Evolutionary conservation across 2,113 vertebrate species (phyloP).

Genomic region (Eleginops maclovinus): DNA sequence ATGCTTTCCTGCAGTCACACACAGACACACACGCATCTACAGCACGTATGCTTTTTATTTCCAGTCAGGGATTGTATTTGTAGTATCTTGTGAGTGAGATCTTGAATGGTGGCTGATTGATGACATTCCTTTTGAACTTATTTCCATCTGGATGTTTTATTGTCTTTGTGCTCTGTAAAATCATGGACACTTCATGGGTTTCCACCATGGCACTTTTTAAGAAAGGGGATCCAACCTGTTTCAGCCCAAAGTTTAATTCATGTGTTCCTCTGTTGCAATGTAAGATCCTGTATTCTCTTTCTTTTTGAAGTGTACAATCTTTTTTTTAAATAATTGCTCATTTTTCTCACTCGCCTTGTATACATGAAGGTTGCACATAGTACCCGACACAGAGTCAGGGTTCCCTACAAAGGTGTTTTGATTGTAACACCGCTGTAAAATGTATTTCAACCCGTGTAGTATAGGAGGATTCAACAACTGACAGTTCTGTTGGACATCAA

Average conservation of each 20-base stretch:
- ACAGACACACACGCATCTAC: constrained; percentile 33
- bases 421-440: constrained; percentile 63
- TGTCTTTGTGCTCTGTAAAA: constrained; percentile 59
- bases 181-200: constrained; percentile 54
- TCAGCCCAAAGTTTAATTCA: constrained; percentile 62
- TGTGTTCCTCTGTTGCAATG: constrained; percentile 52
- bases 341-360: constrained; percentile 39
- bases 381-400: constrained; percentile 54
- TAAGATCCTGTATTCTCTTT: constrained; percentile 26
- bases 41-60: constrained; percentile 43
- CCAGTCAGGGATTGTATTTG: constrained; percentile 40
- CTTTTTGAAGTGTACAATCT: constrained; percentile 40
- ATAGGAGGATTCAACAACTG: constrained; percentile 44
- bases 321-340: constrained; percentile 34
- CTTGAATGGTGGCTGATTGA: constrained; percentile 44
- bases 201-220: constrained; percentile 64
- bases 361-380: constrained; percentile 68
- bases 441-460: constrained; percentile 53
- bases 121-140: constrained; percentile 46
- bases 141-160: constrained; percentile 48
- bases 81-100: constrained; percentile 15
- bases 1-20: constrained; percentile 36
- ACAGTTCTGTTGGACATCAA: constrained; percentile 49
- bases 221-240: constrained; percentile 46
- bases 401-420: constrained; percentile 61